Base-by-base conservation (phyloP, 2,888 invertebrate species). In the Nephrotoma guestfalica region DNA sequence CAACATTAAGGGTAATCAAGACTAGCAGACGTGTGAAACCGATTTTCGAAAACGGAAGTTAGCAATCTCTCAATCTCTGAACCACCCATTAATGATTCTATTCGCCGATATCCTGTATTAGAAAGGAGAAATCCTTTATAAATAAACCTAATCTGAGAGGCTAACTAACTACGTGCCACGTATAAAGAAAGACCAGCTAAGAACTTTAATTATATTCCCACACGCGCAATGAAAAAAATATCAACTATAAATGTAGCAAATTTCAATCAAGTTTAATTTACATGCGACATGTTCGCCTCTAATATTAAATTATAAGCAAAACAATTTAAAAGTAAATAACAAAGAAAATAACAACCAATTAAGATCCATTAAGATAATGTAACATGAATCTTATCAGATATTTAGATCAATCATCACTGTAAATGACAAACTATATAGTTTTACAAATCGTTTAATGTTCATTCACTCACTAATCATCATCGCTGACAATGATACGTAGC, bases 361-460 rank as follows among this genome's bases (percentile, higher is more conserved):
- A 86, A 86, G 57, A 86, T 86, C 85, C 45, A 85, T 85, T 85
- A 43, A 30, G 85, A 85, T 85, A 43, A 18, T 71, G 84, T n/a
- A 85, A 43, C 45, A 45, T 43, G 41, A 41, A 84, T 71, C 71
- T 11, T 71, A 71, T 71, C 71, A 84, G 41, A 41, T n/a, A 84
- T 5, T 42, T 15, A 84, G 41, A 84, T 41, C 84, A 15, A 84
- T 41, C 9, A 41, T 84, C n/a, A 84, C 41, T 7, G 83, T 18
- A 30, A 30, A 6, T 84, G 41, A 83, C 30, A 41, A 57, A 7
- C 15, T 57, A 51, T 30, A 30, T 51, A 57, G 18, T 15, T 30
- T 30, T 30, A 30, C 30, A 30, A 30, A 47, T 47, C 13, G 30
- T 71, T 71, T 18, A 30, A 30, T 30, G 71, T 71, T 30, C 71